phyloP scores from a whole-genome alignment of 2,888 invertebrate species.

The Amblyteles armatorius region DNA sequence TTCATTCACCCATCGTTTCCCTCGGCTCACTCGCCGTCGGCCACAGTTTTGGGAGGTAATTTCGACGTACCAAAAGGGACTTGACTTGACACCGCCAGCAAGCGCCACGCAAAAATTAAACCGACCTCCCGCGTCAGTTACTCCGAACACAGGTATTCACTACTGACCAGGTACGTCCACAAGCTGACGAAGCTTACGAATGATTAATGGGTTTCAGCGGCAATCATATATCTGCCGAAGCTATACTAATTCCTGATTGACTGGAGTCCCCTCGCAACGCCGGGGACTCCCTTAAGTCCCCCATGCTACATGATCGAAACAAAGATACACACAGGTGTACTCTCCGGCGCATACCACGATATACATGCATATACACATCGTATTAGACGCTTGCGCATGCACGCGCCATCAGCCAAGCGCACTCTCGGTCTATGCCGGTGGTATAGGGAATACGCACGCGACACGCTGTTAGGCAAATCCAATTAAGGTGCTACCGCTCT shows the following conservation, averaged over 20 bases:
- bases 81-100: no score
- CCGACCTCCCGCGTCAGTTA: no score
- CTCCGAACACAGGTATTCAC: no score
- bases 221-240: background rate
- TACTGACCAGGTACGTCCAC: background rate
- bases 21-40: no score
- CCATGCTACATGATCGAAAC: constrained; percentile 1
- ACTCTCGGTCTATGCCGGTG: constrained; percentile 40
- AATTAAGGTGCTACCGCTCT: constrained; percentile 71
- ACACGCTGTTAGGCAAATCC: constrained; percentile 73
- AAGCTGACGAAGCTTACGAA: background rate
- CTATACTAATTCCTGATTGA: constrained; percentile 7
- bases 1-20: no score
- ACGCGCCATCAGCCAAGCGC: constrained; percentile 48
- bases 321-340: background rate
- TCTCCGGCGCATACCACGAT: background rate
- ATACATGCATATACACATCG: background rate
- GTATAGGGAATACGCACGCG: constrained; percentile 64
- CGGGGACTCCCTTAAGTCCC: background rate
- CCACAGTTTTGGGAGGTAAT: no score
- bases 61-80: no score
- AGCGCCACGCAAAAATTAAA: no score
- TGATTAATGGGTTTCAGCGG: background rate
- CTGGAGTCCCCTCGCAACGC: background rate
- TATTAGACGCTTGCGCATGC: constrained; percentile 31